phyloP scores from a whole-genome alignment of 2,888 invertebrate genomes.

The Endotricha flammealis region DNA sequence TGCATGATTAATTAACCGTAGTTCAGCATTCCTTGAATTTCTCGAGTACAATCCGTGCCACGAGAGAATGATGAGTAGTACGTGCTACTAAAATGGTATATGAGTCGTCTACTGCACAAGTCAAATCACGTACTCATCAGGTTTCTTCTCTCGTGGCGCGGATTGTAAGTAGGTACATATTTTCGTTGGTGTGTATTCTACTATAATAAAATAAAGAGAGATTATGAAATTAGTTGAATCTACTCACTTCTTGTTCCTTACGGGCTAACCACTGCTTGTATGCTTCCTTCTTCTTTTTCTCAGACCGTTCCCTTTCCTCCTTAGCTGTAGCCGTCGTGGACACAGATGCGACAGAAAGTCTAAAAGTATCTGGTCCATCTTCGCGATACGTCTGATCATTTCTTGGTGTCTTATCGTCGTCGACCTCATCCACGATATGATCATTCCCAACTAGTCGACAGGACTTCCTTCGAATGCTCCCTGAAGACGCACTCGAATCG shows the following conservation, averaged over 20 bases:
- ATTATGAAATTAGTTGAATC: too few relatives aligned
- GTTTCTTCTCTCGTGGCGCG: too few relatives aligned
- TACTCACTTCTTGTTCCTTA: slow-evolving; percentile 63
- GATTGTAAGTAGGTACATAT: too few relatives aligned
- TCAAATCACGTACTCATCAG: too few relatives aligned
- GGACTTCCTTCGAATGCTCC: slow-evolving; percentile 59
- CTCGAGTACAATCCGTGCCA: too few relatives aligned
- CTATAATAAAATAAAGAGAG: not conserved
- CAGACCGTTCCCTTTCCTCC: slow-evolving; percentile 60
- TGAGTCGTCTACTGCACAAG: too few relatives aligned
- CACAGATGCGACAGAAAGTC: slow-evolving; percentile 61
- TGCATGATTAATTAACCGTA: too few relatives aligned
- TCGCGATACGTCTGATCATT: slow-evolving; percentile 55
- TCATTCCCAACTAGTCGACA: slow-evolving; percentile 40
- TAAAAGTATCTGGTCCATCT: slow-evolving; percentile 61
- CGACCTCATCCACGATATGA: slow-evolving; percentile 20
- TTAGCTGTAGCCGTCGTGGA: slow-evolving; percentile 68
- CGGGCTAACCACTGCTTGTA: slow-evolving; percentile 62
- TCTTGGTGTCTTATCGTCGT: slow-evolving; percentile 48
- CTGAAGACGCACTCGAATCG: slow-evolving; percentile 48
- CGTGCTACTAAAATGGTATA: too few relatives aligned
- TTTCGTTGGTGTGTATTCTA: too few relatives aligned
- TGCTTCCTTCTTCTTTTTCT: slow-evolving; percentile 58
- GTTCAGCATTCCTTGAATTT: too few relatives aligned
- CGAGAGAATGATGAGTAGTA: too few relatives aligned